phyloP scores from a whole-genome alignment of 2,888 invertebrate genomes.

The Limnephilus rhombicus region DNA sequence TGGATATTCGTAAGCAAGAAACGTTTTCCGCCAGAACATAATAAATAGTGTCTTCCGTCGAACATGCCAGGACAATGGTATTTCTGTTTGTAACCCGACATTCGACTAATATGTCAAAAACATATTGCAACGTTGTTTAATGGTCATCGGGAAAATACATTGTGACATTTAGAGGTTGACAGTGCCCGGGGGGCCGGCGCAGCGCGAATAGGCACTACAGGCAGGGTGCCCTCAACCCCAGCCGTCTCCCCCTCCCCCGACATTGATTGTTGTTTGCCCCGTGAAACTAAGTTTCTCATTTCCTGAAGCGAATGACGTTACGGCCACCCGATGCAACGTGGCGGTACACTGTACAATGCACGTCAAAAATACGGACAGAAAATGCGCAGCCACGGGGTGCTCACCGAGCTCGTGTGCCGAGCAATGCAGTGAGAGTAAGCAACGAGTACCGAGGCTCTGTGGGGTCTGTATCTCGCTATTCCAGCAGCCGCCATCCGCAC shows the following conservation, averaged over 20 bases:
- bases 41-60: not conserved
- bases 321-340: constrained; percentile 30
- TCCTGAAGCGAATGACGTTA: constrained; percentile 56
- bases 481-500: not conserved
- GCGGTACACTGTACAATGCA: constrained; percentile 38
- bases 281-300: constrained; percentile 60
- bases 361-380: constrained; percentile 23
- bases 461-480: not conserved
- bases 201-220: not conserved
- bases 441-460: not conserved
- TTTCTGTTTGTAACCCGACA: not conserved
- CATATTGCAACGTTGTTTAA: constrained; percentile 16
- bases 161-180: constrained; percentile 46
- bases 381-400: constrained; percentile 19
- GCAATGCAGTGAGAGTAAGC: not conserved
- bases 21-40: not conserved
- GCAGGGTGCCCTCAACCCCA: not conserved
- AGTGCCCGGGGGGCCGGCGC: not conserved
- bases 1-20: not conserved
- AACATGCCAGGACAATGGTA: not conserved
- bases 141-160: constrained; percentile 31
- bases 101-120: constrained; percentile 25
- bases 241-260: constrained; percentile 1
- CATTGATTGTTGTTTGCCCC: constrained; percentile 56
- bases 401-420: not conserved